Conservation (phyloP, 2,797 vertebrate species). For the Phataginus tetradactyla region DNA sequence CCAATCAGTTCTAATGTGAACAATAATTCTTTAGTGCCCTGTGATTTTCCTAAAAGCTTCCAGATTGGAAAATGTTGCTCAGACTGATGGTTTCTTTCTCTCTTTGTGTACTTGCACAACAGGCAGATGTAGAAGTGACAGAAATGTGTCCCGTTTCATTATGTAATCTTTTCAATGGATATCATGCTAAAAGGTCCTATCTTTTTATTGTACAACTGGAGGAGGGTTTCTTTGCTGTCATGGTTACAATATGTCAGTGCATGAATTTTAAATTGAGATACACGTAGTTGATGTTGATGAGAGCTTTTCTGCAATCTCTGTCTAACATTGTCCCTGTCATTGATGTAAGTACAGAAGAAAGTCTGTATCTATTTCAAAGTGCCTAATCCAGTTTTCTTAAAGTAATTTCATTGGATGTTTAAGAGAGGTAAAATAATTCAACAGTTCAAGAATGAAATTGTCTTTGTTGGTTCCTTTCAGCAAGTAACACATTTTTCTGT, state of each 20-base stretch:
- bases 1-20: slow-evolving; percentile 81
- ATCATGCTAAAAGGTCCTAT: slow-evolving; percentile 62
- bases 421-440: slow-evolving; percentile 17
- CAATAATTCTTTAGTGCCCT: slow-evolving; percentile 83
- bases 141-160: slow-evolving; percentile 73
- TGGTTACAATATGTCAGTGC: slow-evolving; percentile 66
- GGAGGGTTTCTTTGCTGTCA: slow-evolving; percentile 61
- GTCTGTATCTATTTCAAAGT: slow-evolving; percentile 38
- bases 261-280: slow-evolving; percentile 71
- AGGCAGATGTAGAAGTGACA: slow-evolving; percentile 78
- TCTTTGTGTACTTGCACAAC: slow-evolving; percentile 71
- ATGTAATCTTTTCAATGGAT: slow-evolving; percentile 80
- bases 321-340: slow-evolving; percentile 42
- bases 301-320: slow-evolving; percentile 60
- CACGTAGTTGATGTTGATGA: slow-evolving; percentile 19
- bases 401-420: slow-evolving; percentile 16
- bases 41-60: slow-evolving; percentile 87
- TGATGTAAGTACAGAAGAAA: slow-evolving; percentile 10
- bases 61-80: slow-evolving; percentile 75
- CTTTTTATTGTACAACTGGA: slow-evolving; percentile 62
- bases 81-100: slow-evolving; percentile 68
- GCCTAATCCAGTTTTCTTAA: slow-evolving; percentile 61
- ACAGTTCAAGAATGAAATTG: slow-evolving; percentile 25
- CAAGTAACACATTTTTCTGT: neutral
- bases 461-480: slow-evolving; percentile 15